A percentile compares a stretch with the other conserved stretches of the same genome.
These are phyloP conservation scores for Hafferia zeledoni DNA, from an alignment of 2,797 vertebrate species.

Conservation along the genomic window DNA sequence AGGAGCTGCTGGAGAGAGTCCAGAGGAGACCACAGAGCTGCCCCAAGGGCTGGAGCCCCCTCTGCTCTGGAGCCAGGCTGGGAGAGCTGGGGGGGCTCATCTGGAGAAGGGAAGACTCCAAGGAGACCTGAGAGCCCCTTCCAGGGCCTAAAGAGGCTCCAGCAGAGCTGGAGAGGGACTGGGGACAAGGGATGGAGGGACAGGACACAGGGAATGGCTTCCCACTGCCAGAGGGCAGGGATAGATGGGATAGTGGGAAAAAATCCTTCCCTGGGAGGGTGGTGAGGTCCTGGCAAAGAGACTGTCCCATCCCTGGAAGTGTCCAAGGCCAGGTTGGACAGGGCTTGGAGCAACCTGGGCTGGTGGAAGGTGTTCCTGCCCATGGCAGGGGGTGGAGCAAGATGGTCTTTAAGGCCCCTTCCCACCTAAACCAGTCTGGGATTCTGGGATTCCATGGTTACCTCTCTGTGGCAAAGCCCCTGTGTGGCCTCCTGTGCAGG, in stretches of 20 bases:
- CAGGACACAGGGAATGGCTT: not conserved
- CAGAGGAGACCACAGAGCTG: not conserved
- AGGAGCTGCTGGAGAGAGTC: not conserved
- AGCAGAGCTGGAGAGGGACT: too few relatives aligned
- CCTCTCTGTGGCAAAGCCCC: not conserved
- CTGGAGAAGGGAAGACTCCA: too few relatives aligned
- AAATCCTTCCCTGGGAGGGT: rapidly evolving
- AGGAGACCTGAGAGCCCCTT: too few relatives aligned
- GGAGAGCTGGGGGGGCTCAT: not conserved
- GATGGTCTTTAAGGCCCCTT: not conserved
- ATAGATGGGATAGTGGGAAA: rapidly evolving
- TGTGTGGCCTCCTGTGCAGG: rapidly evolving
- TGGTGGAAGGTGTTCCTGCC: not conserved
- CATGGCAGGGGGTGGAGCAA: not conserved
- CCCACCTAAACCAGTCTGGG: not conserved
- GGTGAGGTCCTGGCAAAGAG: rapidly evolving
- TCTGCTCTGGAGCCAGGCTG: not conserved
- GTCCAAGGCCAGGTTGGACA: rapidly evolving
- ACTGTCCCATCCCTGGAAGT: not conserved
- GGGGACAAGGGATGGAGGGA: rapidly evolving
- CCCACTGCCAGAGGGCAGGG: not conserved
- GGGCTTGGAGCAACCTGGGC: rapidly evolving
- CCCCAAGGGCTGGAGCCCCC: not conserved
- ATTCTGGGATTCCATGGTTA: not conserved
- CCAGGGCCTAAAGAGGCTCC: too few relatives aligned